Conservation (phyloP, 2,888 invertebrate genomes). For the Drosophila trichaetosa region DNA sequence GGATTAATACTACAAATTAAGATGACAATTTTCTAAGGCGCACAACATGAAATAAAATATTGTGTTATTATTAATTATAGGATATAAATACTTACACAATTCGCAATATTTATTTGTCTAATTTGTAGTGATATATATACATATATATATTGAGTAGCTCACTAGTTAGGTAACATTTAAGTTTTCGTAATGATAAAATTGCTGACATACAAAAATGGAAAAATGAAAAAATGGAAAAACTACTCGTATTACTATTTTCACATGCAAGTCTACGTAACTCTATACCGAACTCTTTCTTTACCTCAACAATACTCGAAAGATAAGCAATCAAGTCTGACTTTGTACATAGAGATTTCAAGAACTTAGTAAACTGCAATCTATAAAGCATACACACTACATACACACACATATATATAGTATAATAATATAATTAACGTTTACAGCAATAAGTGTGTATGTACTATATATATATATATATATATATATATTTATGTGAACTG, state of each 20-base stretch:
- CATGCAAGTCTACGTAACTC: slow-evolving; percentile 52
- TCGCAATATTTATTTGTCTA: slow-evolving; percentile 19
- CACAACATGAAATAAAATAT: slow-evolving; percentile 50
- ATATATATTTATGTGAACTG: slow-evolving; percentile 19
- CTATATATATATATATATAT: background rate
- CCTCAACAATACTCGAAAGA: slow-evolving; percentile 70
- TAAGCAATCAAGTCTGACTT: slow-evolving; percentile 83
- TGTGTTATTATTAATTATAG: slow-evolving; percentile 51
- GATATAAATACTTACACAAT: slow-evolving; percentile 10
- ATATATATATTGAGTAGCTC: slow-evolving; percentile 23
- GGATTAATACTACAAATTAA: slow-evolving; percentile 21
- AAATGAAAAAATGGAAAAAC: slow-evolving; percentile 11
- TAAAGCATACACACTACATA: slow-evolving; percentile 20
- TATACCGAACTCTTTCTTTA: slow-evolving; percentile 71
- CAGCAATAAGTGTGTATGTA: slow-evolving; percentile 43
- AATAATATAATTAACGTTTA: slow-evolving; percentile 47
- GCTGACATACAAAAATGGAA: slow-evolving; percentile 38
- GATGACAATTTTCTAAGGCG: slow-evolving; percentile 47
- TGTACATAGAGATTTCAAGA: slow-evolving; percentile 80
- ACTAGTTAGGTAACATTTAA: slow-evolving; percentile 37
- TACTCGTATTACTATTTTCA: slow-evolving; percentile 42
- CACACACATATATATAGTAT: slow-evolving; percentile 6
- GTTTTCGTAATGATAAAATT: slow-evolving; percentile 37
- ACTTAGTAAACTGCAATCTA: slow-evolving; percentile 42
- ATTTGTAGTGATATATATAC: slow-evolving; percentile 31